Base-by-base conservation (phyloP, 2,888 invertebrate species). In the Hyposoter didymator region DNA sequence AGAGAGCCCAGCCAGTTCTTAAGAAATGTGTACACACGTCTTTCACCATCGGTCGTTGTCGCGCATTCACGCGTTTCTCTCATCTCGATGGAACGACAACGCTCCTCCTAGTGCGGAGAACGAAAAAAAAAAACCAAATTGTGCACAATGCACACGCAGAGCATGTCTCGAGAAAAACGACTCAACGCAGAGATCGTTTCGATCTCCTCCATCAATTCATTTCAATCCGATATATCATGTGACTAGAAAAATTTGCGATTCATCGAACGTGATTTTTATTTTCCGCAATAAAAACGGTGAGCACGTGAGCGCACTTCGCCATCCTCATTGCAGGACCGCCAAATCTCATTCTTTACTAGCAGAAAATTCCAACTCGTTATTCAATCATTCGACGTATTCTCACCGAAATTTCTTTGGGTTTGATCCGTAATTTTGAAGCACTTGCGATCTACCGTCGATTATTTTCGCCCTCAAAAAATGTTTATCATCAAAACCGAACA, bases 1-100 rank as follows among this genome's bases (percentile, higher is more conserved):
- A 59, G 70, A 39, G 39, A 39, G 39, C 1, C 39, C 10, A 8
- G 89, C 89, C 90, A 90, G 90, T 91, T 90, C 88, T 89, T 78
- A 73, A 86, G 90, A 89, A 89, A 90, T 88, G 72, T 52, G 88
- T 88, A 80, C 84, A 49, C 79, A 62, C 76, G 81, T 86, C 39
- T 78, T 59, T 80, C 80, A 67, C 78, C 83, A 55, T 70, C 80
- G 85, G 78, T 72, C 39, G 67, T 78, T 78, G 84, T 84, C 76
- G 82, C 84, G 88, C 84, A 83, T 87, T 88, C 87, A 85, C 87
- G 82, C 78, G 66, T 75, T 39, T 73, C 47, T 70, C 75, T 49
- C 64, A 17, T 82, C 76, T 47, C 79, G 73, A 75, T 76, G 75
- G 66, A 39, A 52, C 79, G 73, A 78, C 59, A 14, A 62, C 45